Percentiles rank a stretch among this genome's conserved stretches.
These are phyloP conservation scores for Enteromius afrohamiltoni DNA, from an alignment of 2,797 vertebrate species.

Conservation along the genomic window DNA sequence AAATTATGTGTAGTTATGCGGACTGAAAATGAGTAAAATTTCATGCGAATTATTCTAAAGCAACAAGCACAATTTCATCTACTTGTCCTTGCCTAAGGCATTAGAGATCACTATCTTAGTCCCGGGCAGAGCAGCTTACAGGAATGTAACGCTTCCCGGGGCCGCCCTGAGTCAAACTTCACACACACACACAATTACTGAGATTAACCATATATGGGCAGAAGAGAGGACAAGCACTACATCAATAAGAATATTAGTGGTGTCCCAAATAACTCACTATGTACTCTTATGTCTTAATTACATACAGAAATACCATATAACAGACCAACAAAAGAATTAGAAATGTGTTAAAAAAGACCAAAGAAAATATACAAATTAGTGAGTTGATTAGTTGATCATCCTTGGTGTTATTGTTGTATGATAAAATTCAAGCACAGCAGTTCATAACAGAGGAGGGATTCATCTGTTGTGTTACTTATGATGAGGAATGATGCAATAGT, in stretches of 20 bases:
- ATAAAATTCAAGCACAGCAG: not conserved
- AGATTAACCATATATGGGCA: conserved; percentile 68
- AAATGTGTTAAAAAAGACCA: not conserved
- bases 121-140: conserved; percentile 30
- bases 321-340: not conserved
- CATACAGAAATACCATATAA: not conserved
- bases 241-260: conserved; percentile 28
- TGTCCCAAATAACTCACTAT: conserved; percentile 21
- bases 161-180: conserved; percentile 49
- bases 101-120: conserved; percentile 20
- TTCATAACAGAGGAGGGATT: not conserved
- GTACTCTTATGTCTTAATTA: not conserved
- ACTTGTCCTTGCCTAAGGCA: not conserved
- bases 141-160: conserved; percentile 59
- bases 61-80: conserved; percentile 7
- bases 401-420: not conserved
- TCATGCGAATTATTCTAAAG: conserved; percentile 7
- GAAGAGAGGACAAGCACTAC: conserved; percentile 22
- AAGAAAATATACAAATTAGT: not conserved
- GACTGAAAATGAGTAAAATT: not conserved
- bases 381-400: not conserved
- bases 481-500: not conserved
- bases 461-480: not conserved
- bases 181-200: conserved; percentile 31
- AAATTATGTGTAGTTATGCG: not conserved